Evolutionary conservation across 2,888 invertebrate species (phyloP), one percentile per base, ranked within the genome.

Genomic region (Temnothorax unifasciatus): DNA sequence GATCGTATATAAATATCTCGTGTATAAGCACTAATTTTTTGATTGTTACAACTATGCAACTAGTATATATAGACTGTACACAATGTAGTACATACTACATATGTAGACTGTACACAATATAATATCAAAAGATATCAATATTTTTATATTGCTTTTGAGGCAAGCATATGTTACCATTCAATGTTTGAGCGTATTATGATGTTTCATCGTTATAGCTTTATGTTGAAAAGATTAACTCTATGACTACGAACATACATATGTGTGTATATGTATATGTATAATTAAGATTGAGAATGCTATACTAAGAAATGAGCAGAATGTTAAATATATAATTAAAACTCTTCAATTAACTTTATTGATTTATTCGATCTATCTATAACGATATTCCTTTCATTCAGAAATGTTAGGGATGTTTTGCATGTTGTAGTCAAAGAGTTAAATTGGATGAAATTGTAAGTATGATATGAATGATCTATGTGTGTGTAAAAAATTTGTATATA

Each of bases 101-200:
- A 25, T 25, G 25, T 25, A 44, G 38, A 34, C 15, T 63, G 8
- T 75, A 84, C 21, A 61, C 34, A 50, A 44, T 77, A 13, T 82
- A 64, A 82, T 52, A 54, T 63, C 50, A 54, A 54, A 61, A 82
- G 18, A 71, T 34, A 61, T 38, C 5, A 61, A 77, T 82, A 79
- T 75, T 82, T 82, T 82, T 82, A 63, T 76, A 82, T 82, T 82
- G 38, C 41, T 82, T 82, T 61, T 77, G 59, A 73, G 59, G 34
- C 73, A 57, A 59, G 4, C 34, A 71, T 71, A 21, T 47, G 73
- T 79, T 79, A 79, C 59, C 79, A 79, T 57, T 54, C 21, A 44
- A 71, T 59, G 71, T 79, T 34, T 59, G 15, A 47, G 15, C n/a
- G 18, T 47, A 18, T 71, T 79, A 47, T 21, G 34, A 69, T 13